Percentiles rank a stretch among this genome's conserved stretches.
These are phyloP conservation scores for Heliconius sara DNA, from an alignment of 2,888 invertebrate species.

Conservation along the genomic window DNA sequence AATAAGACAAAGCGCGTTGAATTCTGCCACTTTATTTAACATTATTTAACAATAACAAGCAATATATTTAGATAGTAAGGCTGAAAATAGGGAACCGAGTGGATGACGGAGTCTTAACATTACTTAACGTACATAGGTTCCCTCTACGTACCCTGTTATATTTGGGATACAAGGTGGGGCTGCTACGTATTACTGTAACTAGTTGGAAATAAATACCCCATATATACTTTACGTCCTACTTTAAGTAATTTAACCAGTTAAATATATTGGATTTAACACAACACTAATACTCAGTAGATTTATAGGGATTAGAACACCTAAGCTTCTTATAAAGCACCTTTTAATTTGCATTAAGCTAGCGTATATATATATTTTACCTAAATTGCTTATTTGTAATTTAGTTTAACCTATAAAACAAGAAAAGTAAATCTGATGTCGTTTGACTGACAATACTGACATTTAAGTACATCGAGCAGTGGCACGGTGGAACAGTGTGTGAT, in stretches of 20 bases:
- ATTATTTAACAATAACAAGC: neutral
- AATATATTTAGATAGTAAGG: neutral
- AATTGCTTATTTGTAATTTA: neutral
- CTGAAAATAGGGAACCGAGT: neutral
- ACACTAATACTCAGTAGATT: conserved; percentile 15
- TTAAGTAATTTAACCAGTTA: neutral
- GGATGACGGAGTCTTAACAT: neutral
- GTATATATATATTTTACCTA: neutral
- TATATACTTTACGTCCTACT: too few relatives aligned
- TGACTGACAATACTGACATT: neutral
- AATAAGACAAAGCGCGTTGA: neutral
- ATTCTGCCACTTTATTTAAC: neutral
- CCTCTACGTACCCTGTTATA: neutral
- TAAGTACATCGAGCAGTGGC: too few relatives aligned
- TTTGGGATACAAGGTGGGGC: neutral
- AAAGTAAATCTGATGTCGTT: neutral
- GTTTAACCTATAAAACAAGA: neutral
- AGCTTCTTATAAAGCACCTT: conserved; percentile 7
- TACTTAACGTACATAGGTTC: neutral
- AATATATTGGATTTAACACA: conserved; percentile 13
- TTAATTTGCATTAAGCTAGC: neutral
- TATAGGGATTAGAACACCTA: neutral
- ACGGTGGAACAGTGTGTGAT: too few relatives aligned
- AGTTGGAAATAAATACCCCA: too few relatives aligned
- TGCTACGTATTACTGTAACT: too few relatives aligned